phyloP scores from a whole-genome alignment of 2,113 vertebrate species.

The Crotalus horridus region DNA sequence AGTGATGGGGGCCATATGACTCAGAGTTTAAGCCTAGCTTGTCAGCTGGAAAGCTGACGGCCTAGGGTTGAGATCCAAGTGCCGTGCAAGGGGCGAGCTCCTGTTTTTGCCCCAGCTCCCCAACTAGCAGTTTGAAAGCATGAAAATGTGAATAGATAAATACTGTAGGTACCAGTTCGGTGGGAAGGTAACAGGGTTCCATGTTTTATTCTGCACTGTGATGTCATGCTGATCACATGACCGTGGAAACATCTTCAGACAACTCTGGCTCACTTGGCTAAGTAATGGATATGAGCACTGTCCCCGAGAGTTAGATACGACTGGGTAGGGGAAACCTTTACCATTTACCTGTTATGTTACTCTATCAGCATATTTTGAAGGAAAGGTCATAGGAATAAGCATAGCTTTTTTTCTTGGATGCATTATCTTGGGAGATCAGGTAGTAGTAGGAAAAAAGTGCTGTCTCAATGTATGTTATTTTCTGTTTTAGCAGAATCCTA shows the following conservation, averaged over 20 bases:
- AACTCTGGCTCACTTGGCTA: not conserved
- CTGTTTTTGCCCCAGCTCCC: not conserved
- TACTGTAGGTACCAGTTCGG: not conserved
- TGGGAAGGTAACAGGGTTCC: not conserved
- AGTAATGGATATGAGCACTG: not conserved
- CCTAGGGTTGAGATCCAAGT: not conserved
- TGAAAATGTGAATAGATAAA: not conserved
- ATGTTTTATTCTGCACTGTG: not conserved
- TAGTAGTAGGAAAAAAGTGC: not conserved
- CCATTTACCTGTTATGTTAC: not conserved
- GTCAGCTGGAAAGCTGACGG: no score
- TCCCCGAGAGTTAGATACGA: not conserved
- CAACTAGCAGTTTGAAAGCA: not conserved
- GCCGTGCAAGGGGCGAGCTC: not conserved
- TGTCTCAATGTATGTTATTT: not conserved
- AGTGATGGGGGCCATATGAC: constrained; percentile 15
- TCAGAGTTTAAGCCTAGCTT: not conserved
- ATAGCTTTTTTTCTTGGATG: not conserved
- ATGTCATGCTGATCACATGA: not conserved
- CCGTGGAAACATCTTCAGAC: not conserved
- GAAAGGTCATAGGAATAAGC: not conserved
- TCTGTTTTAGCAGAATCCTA: not conserved
- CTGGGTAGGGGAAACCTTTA: not conserved
- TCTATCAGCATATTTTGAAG: not conserved
- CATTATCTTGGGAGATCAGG: constrained; percentile 23